Evolutionary conservation across 2,888 invertebrate genomes (phyloP).

Genomic region (Morpho helenor): DNA sequence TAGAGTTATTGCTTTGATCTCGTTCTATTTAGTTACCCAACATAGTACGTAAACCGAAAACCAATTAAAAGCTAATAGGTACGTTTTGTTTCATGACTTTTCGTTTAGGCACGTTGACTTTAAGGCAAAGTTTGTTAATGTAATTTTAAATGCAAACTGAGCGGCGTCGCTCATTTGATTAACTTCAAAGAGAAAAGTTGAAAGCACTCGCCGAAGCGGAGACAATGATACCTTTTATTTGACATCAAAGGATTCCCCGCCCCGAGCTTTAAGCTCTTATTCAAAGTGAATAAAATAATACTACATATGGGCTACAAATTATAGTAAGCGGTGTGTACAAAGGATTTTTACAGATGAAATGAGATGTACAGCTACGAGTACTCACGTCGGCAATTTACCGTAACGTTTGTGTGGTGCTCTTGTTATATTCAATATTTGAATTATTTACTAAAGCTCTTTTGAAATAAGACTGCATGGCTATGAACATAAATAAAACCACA

Average conservation of each 20-base stretch:
- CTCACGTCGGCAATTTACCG: slow-evolving; percentile 29
- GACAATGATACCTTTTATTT: slow-evolving; percentile 68
- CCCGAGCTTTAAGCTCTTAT: slow-evolving; percentile 46
- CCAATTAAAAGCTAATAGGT: slow-evolving; percentile 49
- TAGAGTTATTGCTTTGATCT: slow-evolving; percentile 60
- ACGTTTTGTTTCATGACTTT: slow-evolving; percentile 46
- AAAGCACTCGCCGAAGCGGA: slow-evolving; percentile 59
- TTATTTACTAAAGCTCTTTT: neutral
- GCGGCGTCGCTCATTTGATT: slow-evolving; percentile 59
- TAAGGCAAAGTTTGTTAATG: slow-evolving; percentile 51
- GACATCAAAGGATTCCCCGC: slow-evolving; percentile 59
- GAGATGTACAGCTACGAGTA: slow-evolving; percentile 27
- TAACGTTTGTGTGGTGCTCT: slow-evolving; percentile 24
- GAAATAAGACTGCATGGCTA: no score
- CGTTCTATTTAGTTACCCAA: slow-evolving; percentile 56
- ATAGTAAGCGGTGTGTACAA: slow-evolving; percentile 37
- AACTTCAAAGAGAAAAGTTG: slow-evolving; percentile 64
- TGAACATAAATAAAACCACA: no score
- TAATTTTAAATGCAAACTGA: slow-evolving; percentile 55
- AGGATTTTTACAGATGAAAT: slow-evolving; percentile 32
- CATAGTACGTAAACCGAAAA: slow-evolving; percentile 40
- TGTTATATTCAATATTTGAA: slow-evolving; percentile 27
- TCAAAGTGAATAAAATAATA: slow-evolving; percentile 29
- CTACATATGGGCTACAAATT: slow-evolving; percentile 35
- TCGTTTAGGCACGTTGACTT: slow-evolving; percentile 40